Evolutionary conservation across 2,888 invertebrate genomes (phyloP).

Genomic region (Gryllus longicercus): DNA sequence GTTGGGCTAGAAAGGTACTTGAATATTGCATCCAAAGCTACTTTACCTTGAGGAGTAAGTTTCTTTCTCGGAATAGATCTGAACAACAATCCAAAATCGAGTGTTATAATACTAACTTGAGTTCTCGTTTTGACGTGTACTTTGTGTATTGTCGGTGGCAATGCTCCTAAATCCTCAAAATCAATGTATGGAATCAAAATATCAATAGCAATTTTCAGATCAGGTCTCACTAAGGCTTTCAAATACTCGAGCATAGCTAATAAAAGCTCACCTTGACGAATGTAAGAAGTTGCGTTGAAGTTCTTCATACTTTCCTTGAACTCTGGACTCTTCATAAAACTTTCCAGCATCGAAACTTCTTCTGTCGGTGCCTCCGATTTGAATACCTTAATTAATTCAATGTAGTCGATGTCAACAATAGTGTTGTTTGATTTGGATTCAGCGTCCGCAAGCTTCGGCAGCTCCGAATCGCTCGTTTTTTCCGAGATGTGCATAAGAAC

Average conservation of each 20-base stretch:
- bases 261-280: constrained; percentile 28
- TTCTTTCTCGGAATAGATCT: constrained; percentile 25
- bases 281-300: constrained; percentile 25
- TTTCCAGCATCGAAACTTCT: constrained; percentile 18
- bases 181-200: constrained; percentile 27
- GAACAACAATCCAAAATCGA: constrained; percentile 28
- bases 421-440: constrained; percentile 21
- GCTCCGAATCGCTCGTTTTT: background rate
- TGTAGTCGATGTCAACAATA: constrained; percentile 22
- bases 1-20: constrained; percentile 26
- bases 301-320: constrained; percentile 21
- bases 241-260: constrained; percentile 11
- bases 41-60: constrained; percentile 22
- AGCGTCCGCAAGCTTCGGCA: background rate
- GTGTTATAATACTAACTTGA: constrained; percentile 23
- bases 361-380: constrained; percentile 26
- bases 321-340: constrained; percentile 23
- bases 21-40: constrained; percentile 27
- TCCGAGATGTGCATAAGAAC: constrained; percentile 23
- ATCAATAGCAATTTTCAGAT: constrained; percentile 5
- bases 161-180: constrained; percentile 22
- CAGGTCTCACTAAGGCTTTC: background rate
- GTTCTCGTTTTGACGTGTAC: constrained; percentile 28
- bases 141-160: constrained; percentile 26
- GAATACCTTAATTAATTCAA: constrained; percentile 24